A percentile compares a stretch with the other conserved stretches of the same genome.
Conservation (phyloP, 35 echinoderm and acorn worm species). For the Anneissia japonica region DNA sequence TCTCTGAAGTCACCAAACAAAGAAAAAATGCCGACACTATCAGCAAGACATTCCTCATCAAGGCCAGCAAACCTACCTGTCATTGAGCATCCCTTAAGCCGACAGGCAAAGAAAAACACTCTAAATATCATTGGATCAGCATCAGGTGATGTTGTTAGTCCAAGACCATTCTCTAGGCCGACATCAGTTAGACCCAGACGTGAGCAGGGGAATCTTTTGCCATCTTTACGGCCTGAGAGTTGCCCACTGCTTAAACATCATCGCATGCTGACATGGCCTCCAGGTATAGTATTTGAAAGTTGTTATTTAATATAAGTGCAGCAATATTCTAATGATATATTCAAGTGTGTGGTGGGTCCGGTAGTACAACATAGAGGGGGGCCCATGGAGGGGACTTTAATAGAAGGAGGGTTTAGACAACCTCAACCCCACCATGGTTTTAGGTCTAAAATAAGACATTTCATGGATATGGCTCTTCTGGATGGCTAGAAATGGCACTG, state of each 20-base stretch:
- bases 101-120: constrained; percentile 51
- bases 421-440: too few relatives aligned
- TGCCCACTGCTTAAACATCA: neutral
- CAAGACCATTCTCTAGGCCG: neutral
- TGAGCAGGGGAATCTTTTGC: neutral
- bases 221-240: neutral
- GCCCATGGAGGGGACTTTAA: too few relatives aligned
- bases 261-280: neutral
- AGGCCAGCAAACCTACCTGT: constrained; percentile 65
- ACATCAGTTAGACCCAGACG: neutral
- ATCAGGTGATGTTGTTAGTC: constrained; percentile 28
- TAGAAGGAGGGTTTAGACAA: too few relatives aligned
- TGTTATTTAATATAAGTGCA: neutral
- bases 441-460: too few relatives aligned
- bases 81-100: constrained; percentile 78
- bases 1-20: too few relatives aligned
- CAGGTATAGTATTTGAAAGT: neutral
- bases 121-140: constrained; percentile 66
- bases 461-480: too few relatives aligned
- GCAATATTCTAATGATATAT: too few relatives aligned
- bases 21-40: neutral
- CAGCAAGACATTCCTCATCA: neutral
- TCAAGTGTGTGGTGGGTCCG: too few relatives aligned
- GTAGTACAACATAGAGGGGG: too few relatives aligned
- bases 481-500: too few relatives aligned